Base-by-base conservation (phyloP, 2,888 invertebrate species). In the Drosophila mayaguana region DNA sequence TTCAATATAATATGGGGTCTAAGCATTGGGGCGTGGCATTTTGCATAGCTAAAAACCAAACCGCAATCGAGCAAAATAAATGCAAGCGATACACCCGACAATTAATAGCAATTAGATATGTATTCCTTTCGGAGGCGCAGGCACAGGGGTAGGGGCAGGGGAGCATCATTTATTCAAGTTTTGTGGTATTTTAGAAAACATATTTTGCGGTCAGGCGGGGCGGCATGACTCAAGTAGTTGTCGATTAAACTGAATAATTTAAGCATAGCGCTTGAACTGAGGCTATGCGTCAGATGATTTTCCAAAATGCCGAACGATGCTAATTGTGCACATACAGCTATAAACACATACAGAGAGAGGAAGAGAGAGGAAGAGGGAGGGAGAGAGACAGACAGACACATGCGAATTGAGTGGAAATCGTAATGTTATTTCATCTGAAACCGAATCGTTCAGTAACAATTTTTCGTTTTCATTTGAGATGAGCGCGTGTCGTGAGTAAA, bases 21-120 rank as follows among this genome's bases (percentile, higher is more conserved):
- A 18, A 48, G 51, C 46, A 36, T 54, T 42, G 54, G 45, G 45
- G 71, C 64, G 75, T 69, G 43, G 25, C 55, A 53, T 56, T 62
- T 69, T 38, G 32, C 28, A 46, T 59, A 32, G 45, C 16, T 57
- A 3, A 46, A 46, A 51, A 18, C 42, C 32, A 53, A 78, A 80
- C 80, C 77, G 76, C 77, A 75, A 71, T 59, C 71, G 66, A 66
- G 71, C 53, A 71, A 48, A 63, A 51, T 45, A 63, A 75, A 57
- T 66, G 80, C 71, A 64, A 73, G 12, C 66, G 59, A 74, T 70
- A 69, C 62, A 63, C 53, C 67, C 67, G 50, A 63, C 82, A 83
- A 83, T 83, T 83, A 83, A 63, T 70, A 50, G 43, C 81, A 83
- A 89, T 83, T 89, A 89, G 56, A 65, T 72, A 75, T 56, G 63